Evolutionary conservation across 2,888 invertebrate species (phyloP).

Genomic region (Campoplex nolae): DNA sequence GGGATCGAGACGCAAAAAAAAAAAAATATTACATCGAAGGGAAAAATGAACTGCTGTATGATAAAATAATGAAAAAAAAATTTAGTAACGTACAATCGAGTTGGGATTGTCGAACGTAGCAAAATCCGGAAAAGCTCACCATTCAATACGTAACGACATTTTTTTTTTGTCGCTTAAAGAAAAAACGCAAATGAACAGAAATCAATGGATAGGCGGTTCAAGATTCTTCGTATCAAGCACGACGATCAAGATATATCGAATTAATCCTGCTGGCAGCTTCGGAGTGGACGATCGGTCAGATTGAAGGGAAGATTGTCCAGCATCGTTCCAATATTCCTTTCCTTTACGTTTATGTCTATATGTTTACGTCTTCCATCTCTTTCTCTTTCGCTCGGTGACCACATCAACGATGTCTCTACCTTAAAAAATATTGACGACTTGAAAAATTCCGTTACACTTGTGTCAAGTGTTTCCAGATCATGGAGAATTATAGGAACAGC

Average conservation of each 20-base stretch:
- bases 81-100: constrained; percentile 11
- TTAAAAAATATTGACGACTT: not conserved
- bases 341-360: not conserved
- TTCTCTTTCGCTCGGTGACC: constrained; percentile 39
- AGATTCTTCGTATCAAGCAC: constrained; percentile 23
- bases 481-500: constrained; percentile 25
- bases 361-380: constrained; percentile 6
- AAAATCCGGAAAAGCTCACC: constrained; percentile 1
- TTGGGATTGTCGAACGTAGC: not conserved
- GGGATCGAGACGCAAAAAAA: not conserved
- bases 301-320: constrained; percentile 69
- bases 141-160: constrained; percentile 3
- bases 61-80: constrained; percentile 9
- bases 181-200: constrained; percentile 42
- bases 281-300: constrained; percentile 62
- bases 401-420: constrained; percentile 9
- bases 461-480: constrained; percentile 59
- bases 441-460: constrained; percentile 60
- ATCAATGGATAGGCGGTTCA: constrained; percentile 41
- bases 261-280: constrained; percentile 55
- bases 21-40: not conserved
- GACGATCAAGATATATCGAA: constrained; percentile 60
- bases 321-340: constrained; percentile 34
- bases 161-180: constrained; percentile 27
- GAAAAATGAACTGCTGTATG: not conserved